Evolutionary conservation across 2,113 vertebrate species (phyloP), one percentile per base, ranked within the genome.

Genomic region (Corythaixoides concolor): DNA sequence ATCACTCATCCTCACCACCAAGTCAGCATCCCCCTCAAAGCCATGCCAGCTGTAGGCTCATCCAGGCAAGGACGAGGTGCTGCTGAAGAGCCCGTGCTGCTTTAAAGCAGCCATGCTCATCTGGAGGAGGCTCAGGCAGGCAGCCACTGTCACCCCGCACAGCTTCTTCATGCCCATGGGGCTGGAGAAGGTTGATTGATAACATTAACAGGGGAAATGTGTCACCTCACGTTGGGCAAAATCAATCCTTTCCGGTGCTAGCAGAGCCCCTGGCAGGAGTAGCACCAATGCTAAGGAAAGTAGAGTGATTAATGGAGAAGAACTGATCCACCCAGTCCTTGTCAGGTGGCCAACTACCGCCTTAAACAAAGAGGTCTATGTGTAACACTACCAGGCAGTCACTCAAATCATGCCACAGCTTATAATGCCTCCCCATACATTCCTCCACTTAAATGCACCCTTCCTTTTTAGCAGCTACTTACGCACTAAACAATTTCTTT

Each of bases 401-500:
- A 53, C 85, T 91, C 82, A 55, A 58, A 95, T 96, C 91, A 88
- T 85, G 75, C 90, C 95, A 95, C 93, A 96, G 92, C 58, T 90
- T 94, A 88, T 88, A 88, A 92, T 70, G 49, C 59, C 56, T 94
- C 73, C 62, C 66, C 77, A 50, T 41, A 30, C n/a, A 45, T 69
- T 62, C 58, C 74, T 45, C 81, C 2, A 1, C 74, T 50, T 60
- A 85, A 88, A 52, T 27, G 39, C 5, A 0, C 74, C 82, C 26
- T 95, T 95, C 93, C 67, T 90, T 91, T 93, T 94, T 90, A 88
- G 64, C 90, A 95, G 93, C 85, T 93, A 93, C 88, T 96, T 88
- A 93, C 11, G 50, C 1, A 33, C 50, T 77, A 67, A 94, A 83
- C 43, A 88, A 59, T 32, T 75, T 80, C 72, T 43, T 85, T 80